A percentile compares a stretch with the other conserved stretches of the same genome.
These are phyloP conservation scores for Melopsittacus undulatus DNA, from an alignment of 2,797 vertebrate species.

Conservation along the genomic window DNA sequence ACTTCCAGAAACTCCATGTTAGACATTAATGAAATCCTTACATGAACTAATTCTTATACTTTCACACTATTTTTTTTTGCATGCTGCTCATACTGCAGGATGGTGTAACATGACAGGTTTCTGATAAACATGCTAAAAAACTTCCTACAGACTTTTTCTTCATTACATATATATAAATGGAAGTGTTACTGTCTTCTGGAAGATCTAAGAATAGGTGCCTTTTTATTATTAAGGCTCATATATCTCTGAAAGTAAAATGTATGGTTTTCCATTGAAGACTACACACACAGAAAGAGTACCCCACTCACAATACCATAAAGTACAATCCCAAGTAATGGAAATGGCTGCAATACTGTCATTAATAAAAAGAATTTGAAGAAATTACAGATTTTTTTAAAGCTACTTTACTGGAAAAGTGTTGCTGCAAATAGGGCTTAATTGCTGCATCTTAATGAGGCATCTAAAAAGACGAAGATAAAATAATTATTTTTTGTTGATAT, in stretches of 20 bases:
- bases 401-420: neutral
- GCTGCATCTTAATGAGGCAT: neutral
- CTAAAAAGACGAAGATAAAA: neutral
- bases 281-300: neutral
- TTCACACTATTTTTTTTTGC: neutral
- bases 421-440: neutral
- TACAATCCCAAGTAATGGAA: neutral
- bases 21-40: neutral
- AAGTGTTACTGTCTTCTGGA: neutral
- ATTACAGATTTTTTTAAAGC: neutral
- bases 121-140: neutral
- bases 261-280: neutral
- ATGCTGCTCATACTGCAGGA: neutral
- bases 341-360: neutral
- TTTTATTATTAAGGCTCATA: slow-evolving; percentile 12
- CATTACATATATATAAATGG: neutral
- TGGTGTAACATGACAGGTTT: neutral
- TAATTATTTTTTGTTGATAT: slow-evolving; percentile 32
- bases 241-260: slow-evolving; percentile 21
- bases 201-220: neutral
- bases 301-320: neutral
- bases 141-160: neutral
- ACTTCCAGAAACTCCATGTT: neutral
- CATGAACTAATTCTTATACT: neutral
- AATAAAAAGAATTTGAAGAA: neutral